Evolutionary conservation across 2,888 invertebrate species (phyloP).

Genomic region (Lithophane leautieri): DNA sequence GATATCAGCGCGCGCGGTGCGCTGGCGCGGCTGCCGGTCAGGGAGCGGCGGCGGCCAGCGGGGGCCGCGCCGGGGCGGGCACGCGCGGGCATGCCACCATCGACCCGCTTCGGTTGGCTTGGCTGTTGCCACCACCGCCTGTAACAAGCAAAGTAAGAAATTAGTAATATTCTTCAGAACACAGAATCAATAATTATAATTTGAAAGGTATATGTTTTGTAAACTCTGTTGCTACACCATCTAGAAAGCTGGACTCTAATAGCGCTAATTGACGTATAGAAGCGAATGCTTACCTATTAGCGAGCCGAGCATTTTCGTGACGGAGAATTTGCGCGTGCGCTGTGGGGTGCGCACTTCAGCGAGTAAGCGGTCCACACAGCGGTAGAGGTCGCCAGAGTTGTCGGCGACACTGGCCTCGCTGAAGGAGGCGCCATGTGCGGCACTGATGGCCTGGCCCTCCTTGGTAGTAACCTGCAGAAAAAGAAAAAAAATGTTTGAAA

Average conservation of each 20-base stretch:
- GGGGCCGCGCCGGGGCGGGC: constrained; percentile 85
- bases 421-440: constrained; percentile 93
- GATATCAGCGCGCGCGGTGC: constrained; percentile 86
- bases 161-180: constrained; percentile 2
- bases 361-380: constrained; percentile 93
- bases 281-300: constrained; percentile 89
- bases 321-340: constrained; percentile 93
- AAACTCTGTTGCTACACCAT: constrained; percentile 3
- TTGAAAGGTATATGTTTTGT: background rate
- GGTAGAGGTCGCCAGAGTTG: constrained; percentile 93
- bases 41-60: constrained; percentile 87
- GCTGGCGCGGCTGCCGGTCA: constrained; percentile 84
- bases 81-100: constrained; percentile 93
- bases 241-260: background rate
- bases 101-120: constrained; percentile 84
- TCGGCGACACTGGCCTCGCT: constrained; percentile 96
- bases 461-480: constrained; percentile 92
- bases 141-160: constrained; percentile 40
- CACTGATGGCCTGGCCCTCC: constrained; percentile 93
- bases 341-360: constrained; percentile 92
- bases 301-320: constrained; percentile 95
- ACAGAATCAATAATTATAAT: background rate
- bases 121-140: constrained; percentile 84
- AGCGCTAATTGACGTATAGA: constrained; percentile 12
- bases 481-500: constrained; percentile 30